These are phyloP conservation scores for Clusia tigrina DNA, from an alignment of 2,888 invertebrate species.

Conservation along the genomic window DNA sequence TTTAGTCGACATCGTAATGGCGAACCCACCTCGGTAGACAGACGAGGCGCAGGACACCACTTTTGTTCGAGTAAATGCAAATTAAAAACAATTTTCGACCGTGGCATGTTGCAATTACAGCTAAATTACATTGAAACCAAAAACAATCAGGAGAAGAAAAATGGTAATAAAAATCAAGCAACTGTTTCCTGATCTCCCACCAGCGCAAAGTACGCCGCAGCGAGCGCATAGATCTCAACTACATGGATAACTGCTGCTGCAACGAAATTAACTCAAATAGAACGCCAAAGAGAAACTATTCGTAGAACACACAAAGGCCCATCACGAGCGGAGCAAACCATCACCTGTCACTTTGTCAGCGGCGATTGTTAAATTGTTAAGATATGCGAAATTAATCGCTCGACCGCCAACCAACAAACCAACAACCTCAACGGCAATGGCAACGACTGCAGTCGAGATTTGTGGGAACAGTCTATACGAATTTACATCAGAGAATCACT, in stretches of 20 bases:
- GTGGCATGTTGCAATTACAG: not conserved
- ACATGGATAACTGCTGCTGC: too few relatives aligned
- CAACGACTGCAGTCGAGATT: not conserved
- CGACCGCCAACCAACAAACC: not conserved
- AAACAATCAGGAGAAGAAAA: too few relatives aligned
- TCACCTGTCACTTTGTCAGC: slow-evolving; percentile 59
- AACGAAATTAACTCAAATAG: too few relatives aligned
- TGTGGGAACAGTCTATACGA: slow-evolving; percentile 9
- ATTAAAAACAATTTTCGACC: not conserved
- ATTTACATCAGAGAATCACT: not conserved
- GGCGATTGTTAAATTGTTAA: slow-evolving; percentile 58
- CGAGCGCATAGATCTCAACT: too few relatives aligned
- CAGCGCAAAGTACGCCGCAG: not conserved
- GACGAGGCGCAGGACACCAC: too few relatives aligned
- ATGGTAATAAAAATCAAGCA: not conserved
- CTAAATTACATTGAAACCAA: too few relatives aligned
- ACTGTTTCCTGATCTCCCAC: not conserved
- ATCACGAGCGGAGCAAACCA: slow-evolving; percentile 44
- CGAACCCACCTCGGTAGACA: too few relatives aligned
- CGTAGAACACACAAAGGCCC: too few relatives aligned
- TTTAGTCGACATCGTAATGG: too few relatives aligned
- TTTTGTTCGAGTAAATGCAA: too few relatives aligned
- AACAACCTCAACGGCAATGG: too few relatives aligned
- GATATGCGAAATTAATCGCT: slow-evolving; percentile 41
- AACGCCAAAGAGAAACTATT: not conserved